Conservation (phyloP, 2,113 vertebrate genomes). For the Diphyllodes magnificus region DNA sequence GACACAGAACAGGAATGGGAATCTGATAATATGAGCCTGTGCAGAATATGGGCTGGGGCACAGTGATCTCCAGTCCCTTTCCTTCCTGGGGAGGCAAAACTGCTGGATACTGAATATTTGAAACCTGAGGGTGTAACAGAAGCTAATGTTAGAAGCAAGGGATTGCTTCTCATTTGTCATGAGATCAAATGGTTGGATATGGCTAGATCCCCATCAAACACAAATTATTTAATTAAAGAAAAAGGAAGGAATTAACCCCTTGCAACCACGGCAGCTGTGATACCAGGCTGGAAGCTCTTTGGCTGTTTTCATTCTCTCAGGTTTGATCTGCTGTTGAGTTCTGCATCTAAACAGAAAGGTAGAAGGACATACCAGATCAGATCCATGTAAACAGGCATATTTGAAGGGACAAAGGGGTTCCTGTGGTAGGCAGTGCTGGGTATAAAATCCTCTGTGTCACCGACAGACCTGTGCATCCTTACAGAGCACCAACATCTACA, state of each 20-base stretch:
- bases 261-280: neutral
- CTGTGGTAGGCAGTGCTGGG: neutral
- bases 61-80: neutral
- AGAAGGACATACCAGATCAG: neutral
- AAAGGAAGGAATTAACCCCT: neutral
- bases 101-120: neutral
- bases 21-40: neutral
- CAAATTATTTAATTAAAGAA: neutral
- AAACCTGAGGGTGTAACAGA: neutral
- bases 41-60: rapidly evolving
- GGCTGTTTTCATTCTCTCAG: neutral
- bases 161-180: neutral
- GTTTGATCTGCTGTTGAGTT: neutral
- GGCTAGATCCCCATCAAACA: neutral
- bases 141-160: neutral
- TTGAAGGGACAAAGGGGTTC: neutral
- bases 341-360: neutral
- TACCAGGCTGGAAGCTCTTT: neutral
- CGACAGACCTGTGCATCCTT: neutral
- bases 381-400: neutral
- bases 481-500: neutral
- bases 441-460: neutral
- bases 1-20: neutral
- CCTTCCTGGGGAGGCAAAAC: neutral
- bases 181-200: neutral